These are phyloP conservation scores for Drosophila pruinosa DNA, from an alignment of 1,140 invertebrate species.

Conservation along the genomic window DNA sequence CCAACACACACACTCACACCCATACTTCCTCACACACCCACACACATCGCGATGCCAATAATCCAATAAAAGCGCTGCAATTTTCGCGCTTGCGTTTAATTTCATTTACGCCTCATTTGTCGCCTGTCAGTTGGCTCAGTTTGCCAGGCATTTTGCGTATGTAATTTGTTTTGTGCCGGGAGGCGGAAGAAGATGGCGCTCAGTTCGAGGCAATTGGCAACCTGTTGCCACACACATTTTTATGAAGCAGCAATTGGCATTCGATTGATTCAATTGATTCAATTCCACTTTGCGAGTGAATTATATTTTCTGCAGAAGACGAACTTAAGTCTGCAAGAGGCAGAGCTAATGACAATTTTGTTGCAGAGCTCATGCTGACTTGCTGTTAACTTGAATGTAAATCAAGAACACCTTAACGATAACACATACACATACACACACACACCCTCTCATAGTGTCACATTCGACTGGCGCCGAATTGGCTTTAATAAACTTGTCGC, in stretches of 20 bases:
- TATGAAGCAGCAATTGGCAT: constrained; percentile 15
- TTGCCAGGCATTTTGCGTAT: background rate
- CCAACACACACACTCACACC: background rate
- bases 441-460: constrained; percentile 11
- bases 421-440: background rate
- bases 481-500: constrained; percentile 78
- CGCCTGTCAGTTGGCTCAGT: constrained; percentile 42
- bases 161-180: background rate
- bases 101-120: constrained; percentile 77
- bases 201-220: constrained; percentile 12
- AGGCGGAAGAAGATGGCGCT: background rate
- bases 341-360: constrained; percentile 56
- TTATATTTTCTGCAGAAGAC: too few relatives aligned
- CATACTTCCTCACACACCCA: background rate
- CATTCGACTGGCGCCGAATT: constrained; percentile 51
- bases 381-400: constrained; percentile 23
- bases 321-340: constrained; percentile 11
- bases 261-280: constrained; percentile 33
- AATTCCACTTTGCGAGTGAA: constrained; percentile 27
- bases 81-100: constrained; percentile 79
- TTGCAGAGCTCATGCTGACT: constrained; percentile 51
- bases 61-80: constrained; percentile 71
- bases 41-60: constrained; percentile 45
- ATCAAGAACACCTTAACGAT: constrained; percentile 58
- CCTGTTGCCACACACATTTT: constrained; percentile 39